Percentiles rank a stretch among this genome's conserved stretches.
These are phyloP conservation scores for Lophius americanus DNA, from an alignment of 2,797 vertebrate species.

Conservation along the genomic window DNA sequence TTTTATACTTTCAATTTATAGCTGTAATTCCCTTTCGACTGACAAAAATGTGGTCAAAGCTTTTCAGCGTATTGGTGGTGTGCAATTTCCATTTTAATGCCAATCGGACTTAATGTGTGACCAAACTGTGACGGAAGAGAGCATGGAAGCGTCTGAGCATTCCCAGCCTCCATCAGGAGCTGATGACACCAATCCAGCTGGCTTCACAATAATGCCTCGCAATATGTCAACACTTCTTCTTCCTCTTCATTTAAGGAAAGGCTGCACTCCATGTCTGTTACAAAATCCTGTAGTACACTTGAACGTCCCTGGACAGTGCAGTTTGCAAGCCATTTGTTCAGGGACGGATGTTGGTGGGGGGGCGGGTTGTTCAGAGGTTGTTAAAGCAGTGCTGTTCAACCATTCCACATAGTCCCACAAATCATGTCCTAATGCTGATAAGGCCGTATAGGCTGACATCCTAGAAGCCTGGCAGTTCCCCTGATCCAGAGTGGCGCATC, in stretches of 20 bases:
- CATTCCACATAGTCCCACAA: constrained; percentile 54
- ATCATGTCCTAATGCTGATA: constrained; percentile 70
- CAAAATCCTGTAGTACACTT: constrained; percentile 30
- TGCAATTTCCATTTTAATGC: constrained; percentile 24
- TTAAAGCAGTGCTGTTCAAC: constrained; percentile 27
- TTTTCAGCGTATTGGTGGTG: constrained; percentile 7
- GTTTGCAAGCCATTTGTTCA: constrained; percentile 6
- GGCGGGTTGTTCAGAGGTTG: constrained; percentile 25
- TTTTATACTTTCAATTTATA: constrained; percentile 39
- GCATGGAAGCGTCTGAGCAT: constrained; percentile 10
- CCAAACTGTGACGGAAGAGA: constrained; percentile 22
- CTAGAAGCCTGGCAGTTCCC: constrained; percentile 61
- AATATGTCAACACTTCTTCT: constrained; percentile 48
- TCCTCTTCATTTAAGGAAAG: constrained; percentile 19
- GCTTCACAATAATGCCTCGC: constrained; percentile 43
- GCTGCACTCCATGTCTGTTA: constrained; percentile 28
- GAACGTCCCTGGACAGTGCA: constrained; percentile 20
- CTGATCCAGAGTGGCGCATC: constrained; percentile 69
- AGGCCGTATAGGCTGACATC: constrained; percentile 59
- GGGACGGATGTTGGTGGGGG: background rate
- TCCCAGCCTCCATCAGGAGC: constrained; percentile 18
- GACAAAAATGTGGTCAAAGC: constrained; percentile 21
- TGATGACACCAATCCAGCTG: constrained; percentile 40
- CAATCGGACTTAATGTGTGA: constrained; percentile 23
- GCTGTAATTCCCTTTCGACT: constrained; percentile 19